Evolutionary conservation across 2,797 vertebrate species (phyloP).

Genomic region (Chrysocyon brachyurus): DNA sequence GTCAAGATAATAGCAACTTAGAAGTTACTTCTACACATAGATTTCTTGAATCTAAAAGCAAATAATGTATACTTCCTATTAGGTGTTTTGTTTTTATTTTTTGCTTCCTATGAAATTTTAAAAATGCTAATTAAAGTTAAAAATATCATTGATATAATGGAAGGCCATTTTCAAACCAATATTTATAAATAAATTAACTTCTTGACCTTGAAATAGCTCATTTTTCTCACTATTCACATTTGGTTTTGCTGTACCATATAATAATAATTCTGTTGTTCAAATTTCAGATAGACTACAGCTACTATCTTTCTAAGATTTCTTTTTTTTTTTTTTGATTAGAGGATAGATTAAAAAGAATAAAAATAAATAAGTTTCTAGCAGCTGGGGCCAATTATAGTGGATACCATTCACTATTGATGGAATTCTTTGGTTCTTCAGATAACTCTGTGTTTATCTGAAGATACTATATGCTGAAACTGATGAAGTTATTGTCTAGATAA

Average conservation of each 20-base stretch:
- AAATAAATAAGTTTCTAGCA: conserved; percentile 52
- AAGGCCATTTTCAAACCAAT: not conserved
- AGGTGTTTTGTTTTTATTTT: not conserved
- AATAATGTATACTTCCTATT: not conserved
- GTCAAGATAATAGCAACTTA: not conserved
- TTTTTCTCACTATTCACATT: not conserved
- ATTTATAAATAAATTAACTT: conserved; percentile 53
- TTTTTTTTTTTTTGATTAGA: not conserved
- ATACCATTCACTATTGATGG: conserved; percentile 17
- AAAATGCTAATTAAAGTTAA: not conserved
- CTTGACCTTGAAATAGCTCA: not conserved
- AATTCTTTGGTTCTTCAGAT: conserved; percentile 42
- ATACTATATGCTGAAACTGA: conserved; percentile 23
- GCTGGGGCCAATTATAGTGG: conserved; percentile 48
- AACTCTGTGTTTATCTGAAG: conserved; percentile 33
- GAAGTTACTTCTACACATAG: not conserved
- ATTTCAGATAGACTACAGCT: not conserved
- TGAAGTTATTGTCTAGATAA: conserved; percentile 41
- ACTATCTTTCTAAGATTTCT: not conserved
- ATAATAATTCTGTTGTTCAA: not conserved
- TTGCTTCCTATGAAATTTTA: not conserved
- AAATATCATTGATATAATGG: not conserved
- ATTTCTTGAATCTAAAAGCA: conserved; percentile 34
- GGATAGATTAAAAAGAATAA: conserved; percentile 34
- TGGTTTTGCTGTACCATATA: not conserved